Evolutionary conservation across 2,113 vertebrate genomes (phyloP).

Genomic region (Enhydra lutris): DNA sequence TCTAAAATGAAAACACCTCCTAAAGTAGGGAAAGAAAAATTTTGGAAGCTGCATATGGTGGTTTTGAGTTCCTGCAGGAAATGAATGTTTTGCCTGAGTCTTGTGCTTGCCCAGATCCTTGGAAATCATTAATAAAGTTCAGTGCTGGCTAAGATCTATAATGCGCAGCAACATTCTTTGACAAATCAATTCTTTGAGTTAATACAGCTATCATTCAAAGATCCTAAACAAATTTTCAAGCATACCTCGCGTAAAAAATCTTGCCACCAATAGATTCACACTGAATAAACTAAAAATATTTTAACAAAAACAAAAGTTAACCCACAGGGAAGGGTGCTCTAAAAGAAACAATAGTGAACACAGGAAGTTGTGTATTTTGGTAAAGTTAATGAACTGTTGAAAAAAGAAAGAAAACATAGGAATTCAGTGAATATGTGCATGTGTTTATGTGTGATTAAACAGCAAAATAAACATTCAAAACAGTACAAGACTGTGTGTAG

Average conservation of each 20-base stretch:
- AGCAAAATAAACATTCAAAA: not conserved
- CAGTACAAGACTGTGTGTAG: not conserved
- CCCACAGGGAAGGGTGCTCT: not conserved
- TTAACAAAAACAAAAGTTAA: not conserved
- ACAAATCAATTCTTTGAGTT: not conserved
- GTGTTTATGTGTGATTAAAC: not conserved
- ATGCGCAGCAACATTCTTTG: not conserved
- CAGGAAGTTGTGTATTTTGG: not conserved
- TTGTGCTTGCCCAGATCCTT: not conserved
- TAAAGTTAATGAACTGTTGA: not conserved
- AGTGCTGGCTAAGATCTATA: not conserved
- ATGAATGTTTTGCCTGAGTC: conserved; percentile 24
- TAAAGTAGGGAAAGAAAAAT: not conserved
- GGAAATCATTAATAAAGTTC: conserved; percentile 45
- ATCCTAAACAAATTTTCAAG: not conserved
- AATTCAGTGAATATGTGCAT: not conserved
- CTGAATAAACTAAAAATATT: not conserved
- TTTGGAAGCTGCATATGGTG: not conserved
- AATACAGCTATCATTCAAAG: conserved; percentile 18
- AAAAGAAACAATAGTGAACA: not conserved
- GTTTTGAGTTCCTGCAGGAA: conserved; percentile 8
- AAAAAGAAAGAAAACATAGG: not conserved
- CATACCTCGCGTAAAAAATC: not conserved
- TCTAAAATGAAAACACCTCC: conserved; percentile 24
- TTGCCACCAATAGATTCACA: not conserved